Evolutionary conservation across 2,797 vertebrate genomes (phyloP).

Genomic region (Tamandua tetradactyla): DNA sequence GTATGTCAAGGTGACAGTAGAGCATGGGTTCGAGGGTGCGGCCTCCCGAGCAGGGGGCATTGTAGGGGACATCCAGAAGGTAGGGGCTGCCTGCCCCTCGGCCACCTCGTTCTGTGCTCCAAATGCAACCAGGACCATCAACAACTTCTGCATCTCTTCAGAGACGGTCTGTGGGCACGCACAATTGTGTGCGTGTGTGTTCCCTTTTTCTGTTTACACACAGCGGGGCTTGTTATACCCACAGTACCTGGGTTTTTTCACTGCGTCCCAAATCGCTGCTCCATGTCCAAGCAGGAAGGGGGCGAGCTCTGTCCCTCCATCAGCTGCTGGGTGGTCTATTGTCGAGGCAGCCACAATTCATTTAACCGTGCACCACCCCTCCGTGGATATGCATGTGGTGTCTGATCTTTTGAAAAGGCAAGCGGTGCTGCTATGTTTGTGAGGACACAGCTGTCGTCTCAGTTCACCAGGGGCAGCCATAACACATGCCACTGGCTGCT

Average conservation of each 20-base stretch:
- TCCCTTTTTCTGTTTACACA: too few relatives aligned
- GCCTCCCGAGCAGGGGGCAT: neutral
- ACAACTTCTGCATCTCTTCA: neutral
- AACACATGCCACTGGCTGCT: too few relatives aligned
- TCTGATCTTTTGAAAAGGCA: neutral
- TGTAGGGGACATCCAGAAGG: too few relatives aligned
- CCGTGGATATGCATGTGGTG: neutral
- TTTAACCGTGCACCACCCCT: too few relatives aligned
- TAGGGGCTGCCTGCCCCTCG: neutral
- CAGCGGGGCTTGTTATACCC: too few relatives aligned
- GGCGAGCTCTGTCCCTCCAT: neutral
- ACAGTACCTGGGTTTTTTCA: neutral
- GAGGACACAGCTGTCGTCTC: accelerated
- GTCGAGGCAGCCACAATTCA: too few relatives aligned
- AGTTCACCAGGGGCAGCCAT: too few relatives aligned
- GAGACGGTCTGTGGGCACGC: neutral
- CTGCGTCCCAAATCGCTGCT: neutral
- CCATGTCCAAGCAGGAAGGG: neutral
- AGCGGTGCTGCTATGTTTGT: accelerated
- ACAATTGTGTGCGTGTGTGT: accelerated
- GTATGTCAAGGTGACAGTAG: neutral
- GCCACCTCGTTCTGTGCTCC: neutral
- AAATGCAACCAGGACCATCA: neutral
- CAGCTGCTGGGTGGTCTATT: too few relatives aligned
- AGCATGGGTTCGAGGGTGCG: too few relatives aligned